Evolutionary conservation across 1,140 invertebrate genomes (phyloP), one percentile per base, ranked within the genome.

Genomic region (Hylyphantes graminicola): DNA sequence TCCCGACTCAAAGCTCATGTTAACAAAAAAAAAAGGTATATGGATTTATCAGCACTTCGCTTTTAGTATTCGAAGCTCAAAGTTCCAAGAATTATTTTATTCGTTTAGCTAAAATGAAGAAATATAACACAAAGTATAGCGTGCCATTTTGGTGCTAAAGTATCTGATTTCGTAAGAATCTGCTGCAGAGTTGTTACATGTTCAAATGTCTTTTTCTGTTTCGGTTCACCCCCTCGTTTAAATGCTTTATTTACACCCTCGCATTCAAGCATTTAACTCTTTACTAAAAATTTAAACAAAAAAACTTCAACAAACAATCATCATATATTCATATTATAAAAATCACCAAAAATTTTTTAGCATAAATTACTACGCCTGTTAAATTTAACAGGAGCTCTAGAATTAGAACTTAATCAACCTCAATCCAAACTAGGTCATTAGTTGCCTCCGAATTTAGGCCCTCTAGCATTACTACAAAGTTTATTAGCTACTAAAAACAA

Each of bases 371-470:
- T 19, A 57, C 67, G 68, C 84, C 84, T 85, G 84, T 85, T 85
- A 85, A 79, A 85, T 76, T 77, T 85, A 85, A 76, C 84, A 85
- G 84, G 76, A 85, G 59, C 68, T 85, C n/a, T 85, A 85, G 82
- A 48, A 54, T 85, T 85, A 79, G 76, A 85, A 73, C 79, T 78
- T 79, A 74, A 77, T 48, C 79, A 35, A 79, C 76, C 84, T 79
- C 64, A 78, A 78, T 78, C 84, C 75, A 79, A 85, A 51, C 51
- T 79, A 79, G 76, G 19, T 50, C 21, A 53, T 51, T 85, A 85
- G 84, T 57, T 65, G 70, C 76, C 82, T 79, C 68, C 67, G 48
- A 74, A 76, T 78, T 17, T 85, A 85, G 75, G 67, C 67, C 74
- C 84, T 85, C 75, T 85, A 85, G 84, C 76, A 67, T 85, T 79